Base-by-base conservation (phyloP, 2,888 invertebrate species). In the Argyra leucocephala region DNA sequence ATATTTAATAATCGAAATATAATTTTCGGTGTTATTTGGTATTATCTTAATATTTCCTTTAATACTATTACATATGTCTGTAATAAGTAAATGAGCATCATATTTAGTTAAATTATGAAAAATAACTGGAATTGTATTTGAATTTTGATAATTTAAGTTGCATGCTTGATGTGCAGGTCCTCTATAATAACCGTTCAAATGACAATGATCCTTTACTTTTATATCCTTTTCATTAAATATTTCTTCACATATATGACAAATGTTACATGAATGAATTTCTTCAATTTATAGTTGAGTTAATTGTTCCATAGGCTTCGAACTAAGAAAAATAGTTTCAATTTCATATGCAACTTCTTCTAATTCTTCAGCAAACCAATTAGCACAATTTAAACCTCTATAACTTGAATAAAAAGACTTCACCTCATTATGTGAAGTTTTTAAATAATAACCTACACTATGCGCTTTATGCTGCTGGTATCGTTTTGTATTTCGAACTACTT, bases 1-100 rank as follows among this genome's bases (percentile, higher is more conserved):
- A 10, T 63, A 15, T 69, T 74, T 75, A 21, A 71, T 67, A 65
- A 75, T 73, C 21, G 73, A 73, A 26, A 74, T 73, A 66, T 73
- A 74, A 68, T 69, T 71, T 69, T 74, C 73, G 65, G 72, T 72
- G 61, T 70, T 73, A 64, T 72, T 67, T 1, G 73, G 70, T 58
- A 74, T 72, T 4, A 73, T 64, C 7, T 68, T 57, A 10, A 72
- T 65, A 21, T 58, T 22, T 58, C 58, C 58, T 21, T 6, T 5
- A 21, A 58, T 22, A 12, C 9, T 58, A 58, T 58, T 22, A 7
- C 74, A 68, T 26, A 71, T 22, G 10, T 58, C 22, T 22, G 74
- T 70, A 26, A 74, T 71, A 23, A 64, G 36, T n/a, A 73, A 71
- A 69, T 75, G 74, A 3, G 71, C 66, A 69, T 74, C 73, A 64